Evolutionary conservation across 2,113 vertebrate species (phyloP).

Genomic region (Gobio gobio): DNA sequence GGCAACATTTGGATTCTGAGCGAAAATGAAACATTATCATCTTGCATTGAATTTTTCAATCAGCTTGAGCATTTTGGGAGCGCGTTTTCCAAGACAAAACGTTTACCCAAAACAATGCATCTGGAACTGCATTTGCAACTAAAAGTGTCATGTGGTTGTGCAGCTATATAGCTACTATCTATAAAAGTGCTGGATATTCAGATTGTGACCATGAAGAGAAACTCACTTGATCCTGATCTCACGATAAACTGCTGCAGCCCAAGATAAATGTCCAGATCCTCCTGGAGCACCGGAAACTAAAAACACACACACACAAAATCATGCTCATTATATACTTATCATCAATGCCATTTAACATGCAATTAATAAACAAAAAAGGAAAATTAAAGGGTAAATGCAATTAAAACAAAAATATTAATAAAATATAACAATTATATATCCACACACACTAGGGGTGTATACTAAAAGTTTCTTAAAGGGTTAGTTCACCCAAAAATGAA

Average conservation of each 20-base stretch:
- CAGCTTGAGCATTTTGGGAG: background rate
- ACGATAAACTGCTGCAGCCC: constrained; percentile 95
- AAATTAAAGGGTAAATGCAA: no score
- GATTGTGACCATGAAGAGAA: background rate
- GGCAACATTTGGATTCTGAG: background rate
- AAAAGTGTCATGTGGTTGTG: background rate
- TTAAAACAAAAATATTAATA: no score
- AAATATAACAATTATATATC: no score
- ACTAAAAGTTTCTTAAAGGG: no score
- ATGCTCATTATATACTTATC: background rate
- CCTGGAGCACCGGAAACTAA: constrained; percentile 95
- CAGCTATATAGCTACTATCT: background rate
- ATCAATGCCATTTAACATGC: no score
- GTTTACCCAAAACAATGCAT: background rate
- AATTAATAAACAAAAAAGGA: no score
- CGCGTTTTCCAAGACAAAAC: background rate
- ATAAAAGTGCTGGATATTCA: background rate
- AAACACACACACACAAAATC: constrained; percentile 48
- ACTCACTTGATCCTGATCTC: constrained; percentile 88
- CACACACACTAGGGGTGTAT: no score
- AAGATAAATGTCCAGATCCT: constrained; percentile 95
- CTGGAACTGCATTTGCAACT: background rate
- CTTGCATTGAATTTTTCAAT: background rate
- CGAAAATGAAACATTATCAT: background rate
- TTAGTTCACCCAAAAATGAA: no score